Conservation (phyloP, 2,888 invertebrate species). For the Steromphala cineraria region DNA sequence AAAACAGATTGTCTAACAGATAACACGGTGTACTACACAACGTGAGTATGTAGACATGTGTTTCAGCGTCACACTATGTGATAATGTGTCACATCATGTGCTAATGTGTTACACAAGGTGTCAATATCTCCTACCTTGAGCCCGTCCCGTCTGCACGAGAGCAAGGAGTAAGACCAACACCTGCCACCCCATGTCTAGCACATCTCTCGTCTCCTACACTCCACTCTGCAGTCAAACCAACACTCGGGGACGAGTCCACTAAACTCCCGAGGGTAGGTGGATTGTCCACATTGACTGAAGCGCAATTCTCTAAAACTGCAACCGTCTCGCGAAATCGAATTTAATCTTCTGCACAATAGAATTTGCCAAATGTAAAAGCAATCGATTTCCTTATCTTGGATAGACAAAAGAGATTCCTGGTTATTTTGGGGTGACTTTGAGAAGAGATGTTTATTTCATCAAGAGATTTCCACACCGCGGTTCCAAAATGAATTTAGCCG, state of each 20-base stretch:
- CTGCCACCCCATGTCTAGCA: not conserved
- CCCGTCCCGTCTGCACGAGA: not conserved
- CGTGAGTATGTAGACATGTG: too few species aligned
- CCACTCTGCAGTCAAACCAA: not conserved
- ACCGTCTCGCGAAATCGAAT: not conserved
- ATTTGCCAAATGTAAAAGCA: not conserved
- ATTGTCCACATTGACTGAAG: not conserved
- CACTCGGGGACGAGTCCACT: not conserved
- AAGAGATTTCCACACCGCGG: too few species aligned
- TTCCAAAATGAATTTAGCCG: too few species aligned
- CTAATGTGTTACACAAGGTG: not conserved
- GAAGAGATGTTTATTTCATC: too few species aligned
- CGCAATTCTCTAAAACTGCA: not conserved
- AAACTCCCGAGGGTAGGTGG: not conserved
- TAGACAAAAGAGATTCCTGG: not conserved
- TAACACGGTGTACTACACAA: too few species aligned
- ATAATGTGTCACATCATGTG: not conserved
- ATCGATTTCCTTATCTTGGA: not conserved
- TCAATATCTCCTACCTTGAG: constrained; percentile 7
- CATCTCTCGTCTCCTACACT: not conserved
- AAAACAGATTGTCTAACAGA: too few species aligned
- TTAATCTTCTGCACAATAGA: not conserved
- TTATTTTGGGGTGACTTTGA: not conserved
- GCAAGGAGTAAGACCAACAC: not conserved
- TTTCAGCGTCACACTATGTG: not conserved